These are phyloP conservation scores for Pandion haliaetus DNA, from an alignment of 2,113 vertebrate species.

Conservation along the genomic window DNA sequence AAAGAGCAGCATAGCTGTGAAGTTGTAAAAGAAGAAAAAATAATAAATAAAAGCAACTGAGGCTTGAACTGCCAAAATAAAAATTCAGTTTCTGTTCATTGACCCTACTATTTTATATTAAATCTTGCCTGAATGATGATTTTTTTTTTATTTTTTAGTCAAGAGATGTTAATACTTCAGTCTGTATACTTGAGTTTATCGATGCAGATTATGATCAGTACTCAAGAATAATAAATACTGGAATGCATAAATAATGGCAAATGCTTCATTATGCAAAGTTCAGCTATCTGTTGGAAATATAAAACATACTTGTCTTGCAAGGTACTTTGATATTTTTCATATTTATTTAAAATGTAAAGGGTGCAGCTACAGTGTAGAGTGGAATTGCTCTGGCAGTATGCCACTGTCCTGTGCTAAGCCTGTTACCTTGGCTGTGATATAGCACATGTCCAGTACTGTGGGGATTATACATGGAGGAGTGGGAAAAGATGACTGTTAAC, in stretches of 20 bases:
- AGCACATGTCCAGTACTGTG: fast-evolving
- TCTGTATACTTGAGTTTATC: not conserved
- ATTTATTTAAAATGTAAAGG: not conserved
- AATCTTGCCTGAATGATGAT: not conserved
- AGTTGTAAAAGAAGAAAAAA: not conserved
- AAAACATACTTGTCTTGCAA: not conserved
- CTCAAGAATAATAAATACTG: not conserved
- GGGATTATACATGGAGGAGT: not conserved
- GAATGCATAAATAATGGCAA: not conserved
- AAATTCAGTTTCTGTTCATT: not conserved
- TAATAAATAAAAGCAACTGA: not conserved
- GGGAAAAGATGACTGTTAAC: not conserved
- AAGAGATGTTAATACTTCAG: not conserved
- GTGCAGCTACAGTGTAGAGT: not conserved
- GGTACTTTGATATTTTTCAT: not conserved
- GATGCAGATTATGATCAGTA: not conserved
- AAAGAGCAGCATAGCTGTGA: not conserved
- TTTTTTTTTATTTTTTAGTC: no score
- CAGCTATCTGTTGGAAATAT: not conserved
- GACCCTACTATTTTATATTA: not conserved
- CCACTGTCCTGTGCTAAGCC: not conserved
- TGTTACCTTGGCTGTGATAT: not conserved
- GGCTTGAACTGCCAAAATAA: not conserved
- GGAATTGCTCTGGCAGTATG: not conserved
- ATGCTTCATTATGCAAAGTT: not conserved